Evolutionary conservation across 2,797 vertebrate species (phyloP), one percentile per base, ranked within the genome.

Genomic region (Hafferia zeledoni): DNA sequence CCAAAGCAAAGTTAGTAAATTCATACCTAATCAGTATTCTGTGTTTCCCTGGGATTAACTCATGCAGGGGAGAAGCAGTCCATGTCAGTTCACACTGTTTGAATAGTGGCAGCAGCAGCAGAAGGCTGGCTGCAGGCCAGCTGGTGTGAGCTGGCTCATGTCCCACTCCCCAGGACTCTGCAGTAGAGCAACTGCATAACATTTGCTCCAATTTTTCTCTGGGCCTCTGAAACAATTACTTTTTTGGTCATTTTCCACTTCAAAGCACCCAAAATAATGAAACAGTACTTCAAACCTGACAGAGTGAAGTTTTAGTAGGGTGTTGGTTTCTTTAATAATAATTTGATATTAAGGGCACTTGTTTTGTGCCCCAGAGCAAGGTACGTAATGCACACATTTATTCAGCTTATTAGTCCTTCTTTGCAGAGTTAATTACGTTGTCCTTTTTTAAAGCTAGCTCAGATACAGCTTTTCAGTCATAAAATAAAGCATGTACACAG

Each of bases 211-310:
- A 0, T 43, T 81, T 46, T 93, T 49, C 46, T 77, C 60, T 43
- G 28, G 31, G 44, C 18, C 81, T 89, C 60, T 4, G 10, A 81
- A 49, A 89, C 52, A 87, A 46, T 52, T 75, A 60, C 10, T 52
- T 82, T 87, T 82, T 87, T 52, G 10, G 33, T 89, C 28, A 50
- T 76, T 93, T 94, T 85, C 56, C 52, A 77, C 35, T 90, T 89
- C 75, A 82, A 92, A 83, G 52, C 22, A 6, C 56, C 39, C 60
- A 60, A 83, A 89, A 85, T 72, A 89, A 85, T 87, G 83, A 93
- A 94, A 65, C 7, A 41, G 59, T 43, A 53, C 82, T 80, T 94
- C 75, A 93, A 72, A 90, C 4, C 13, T 77, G 68, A 80, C 52
- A 87, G 43, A 91, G 16, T 35, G 80, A 35, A 33, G 5, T 83